phyloP scores from a whole-genome alignment of 2,797 vertebrate genomes.

The Oryzias sinensis region DNA sequence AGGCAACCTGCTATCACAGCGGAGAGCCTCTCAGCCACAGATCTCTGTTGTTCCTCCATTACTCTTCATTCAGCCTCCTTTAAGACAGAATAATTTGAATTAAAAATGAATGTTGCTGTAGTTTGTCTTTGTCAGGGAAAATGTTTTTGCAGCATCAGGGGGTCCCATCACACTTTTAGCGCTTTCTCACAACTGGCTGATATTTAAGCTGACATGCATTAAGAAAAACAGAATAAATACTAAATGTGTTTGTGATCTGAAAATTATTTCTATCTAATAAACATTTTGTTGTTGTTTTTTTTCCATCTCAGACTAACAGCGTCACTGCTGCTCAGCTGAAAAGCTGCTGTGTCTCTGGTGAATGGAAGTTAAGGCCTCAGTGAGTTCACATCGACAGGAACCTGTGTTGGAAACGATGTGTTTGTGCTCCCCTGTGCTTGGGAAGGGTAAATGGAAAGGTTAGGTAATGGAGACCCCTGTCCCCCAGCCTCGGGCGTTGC shows the following conservation, averaged over 20 bases:
- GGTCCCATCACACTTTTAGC: constrained; percentile 26
- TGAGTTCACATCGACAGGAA: constrained; percentile 38
- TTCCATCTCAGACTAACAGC: constrained; percentile 1
- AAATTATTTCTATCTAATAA: too few relatives aligned
- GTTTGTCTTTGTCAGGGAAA: constrained; percentile 23
- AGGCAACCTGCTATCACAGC: constrained; percentile 48
- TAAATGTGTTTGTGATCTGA: too few relatives aligned
- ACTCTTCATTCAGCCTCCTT: neutral
- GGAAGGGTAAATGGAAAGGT: constrained; percentile 57
- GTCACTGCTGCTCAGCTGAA: constrained; percentile 9
- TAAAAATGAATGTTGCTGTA: constrained; percentile 6
- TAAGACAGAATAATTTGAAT: constrained; percentile 14
- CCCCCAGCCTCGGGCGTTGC: constrained; percentile 49
- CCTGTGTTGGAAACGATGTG: constrained; percentile 38
- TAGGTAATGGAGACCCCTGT: constrained; percentile 59
- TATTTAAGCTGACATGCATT: neutral
- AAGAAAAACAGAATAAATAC: neutral
- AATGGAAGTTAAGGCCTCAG: constrained; percentile 31
- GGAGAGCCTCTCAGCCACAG: constrained; percentile 26
- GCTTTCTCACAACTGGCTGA: constrained; percentile 8
- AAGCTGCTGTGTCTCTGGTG: constrained; percentile 18
- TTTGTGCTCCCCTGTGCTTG: constrained; percentile 32
- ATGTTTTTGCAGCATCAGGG: constrained; percentile 29
- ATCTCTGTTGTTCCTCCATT: constrained; percentile 13
- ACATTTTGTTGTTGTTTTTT: neutral